Evolutionary conservation across 2,113 vertebrate genomes (phyloP), one percentile per base, ranked within the genome.

Genomic region (Glaucidium brasilianum): DNA sequence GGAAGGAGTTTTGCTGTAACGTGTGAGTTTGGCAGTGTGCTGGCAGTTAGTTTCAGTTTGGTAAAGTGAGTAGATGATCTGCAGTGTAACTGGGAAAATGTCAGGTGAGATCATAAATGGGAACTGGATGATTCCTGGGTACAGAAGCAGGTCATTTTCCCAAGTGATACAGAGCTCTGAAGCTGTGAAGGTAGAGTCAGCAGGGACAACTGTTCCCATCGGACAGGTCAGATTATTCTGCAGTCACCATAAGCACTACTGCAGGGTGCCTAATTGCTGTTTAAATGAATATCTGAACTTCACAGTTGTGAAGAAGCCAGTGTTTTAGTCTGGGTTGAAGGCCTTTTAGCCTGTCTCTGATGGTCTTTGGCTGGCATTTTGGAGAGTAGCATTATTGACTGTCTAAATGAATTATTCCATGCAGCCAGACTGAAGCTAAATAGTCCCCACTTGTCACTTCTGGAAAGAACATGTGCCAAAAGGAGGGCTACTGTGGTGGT

Each of bases 161-260:
- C 9, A 12, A 11, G 9, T 4, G 21, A 11, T 4, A 1, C 1
- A 13, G 49, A 29, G 9, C 25, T 34, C 30, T 58, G 87, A 23
- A 35, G 53, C 37, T 59, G 45, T 49, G 53, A 6, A 43, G 29
- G 5, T 15, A 3, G 26, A 20, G 21, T 14, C 41, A 58, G 52
- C 41, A 55, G 52, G 52, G 25, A 52, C 43, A 68, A 0, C 41
- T 41, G 0, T 13, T 59, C 19, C 68, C 19, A 10, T 64, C 22
- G 60, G 53, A 12, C 13, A 62, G 60, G 25, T 67, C n/a, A 27
- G 49, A 1, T 14, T 22, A 50, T 27, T 64, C 71, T 63, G 58
- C 12, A 59, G 45, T 15, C n/a, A 8, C 50, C 7, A 0, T 1
- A 17, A 73, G 2, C 45, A 23, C 22, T 58, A 5, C 17, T 66